Percentiles rank a stretch among this genome's conserved stretches.
Conservation (phyloP, 2,113 vertebrate species). For the Strigops habroptila region DNA sequence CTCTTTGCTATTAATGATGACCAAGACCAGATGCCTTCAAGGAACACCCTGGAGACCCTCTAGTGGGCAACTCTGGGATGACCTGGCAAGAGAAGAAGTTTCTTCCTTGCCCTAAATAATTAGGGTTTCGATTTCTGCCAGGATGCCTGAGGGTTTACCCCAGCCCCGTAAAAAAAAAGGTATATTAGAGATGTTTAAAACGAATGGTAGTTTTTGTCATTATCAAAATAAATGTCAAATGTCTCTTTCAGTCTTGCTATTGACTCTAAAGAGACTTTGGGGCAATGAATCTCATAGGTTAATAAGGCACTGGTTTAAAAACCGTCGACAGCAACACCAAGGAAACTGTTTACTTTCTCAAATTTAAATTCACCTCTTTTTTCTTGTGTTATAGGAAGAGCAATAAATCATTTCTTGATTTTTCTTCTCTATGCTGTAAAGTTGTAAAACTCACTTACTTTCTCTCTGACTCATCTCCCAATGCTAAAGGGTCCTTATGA, state of each 20-base stretch:
- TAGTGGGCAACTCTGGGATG: slow-evolving; percentile 61
- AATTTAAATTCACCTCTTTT: slow-evolving; percentile 24
- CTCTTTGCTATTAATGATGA: slow-evolving; percentile 40
- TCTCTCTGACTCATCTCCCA: neutral
- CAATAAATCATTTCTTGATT: slow-evolving; percentile 1
- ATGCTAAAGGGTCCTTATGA: neutral
- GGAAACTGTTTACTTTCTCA: slow-evolving; percentile 19
- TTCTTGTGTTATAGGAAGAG: neutral
- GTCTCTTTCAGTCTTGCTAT: slow-evolving; percentile 17
- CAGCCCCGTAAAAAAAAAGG: neutral
- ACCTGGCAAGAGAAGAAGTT: slow-evolving; percentile 31
- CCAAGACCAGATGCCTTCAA: slow-evolving; percentile 37
- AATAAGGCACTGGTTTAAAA: neutral
- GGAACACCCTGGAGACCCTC: slow-evolving; percentile 60
- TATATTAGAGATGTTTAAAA: neutral
- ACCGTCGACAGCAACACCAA: neutral
- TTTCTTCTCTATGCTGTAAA: neutral
- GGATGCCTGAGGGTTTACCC: slow-evolving; percentile 7
- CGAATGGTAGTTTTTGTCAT: neutral
- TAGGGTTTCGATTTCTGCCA: slow-evolving; percentile 18
- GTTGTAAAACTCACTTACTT: neutral
- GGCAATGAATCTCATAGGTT: neutral
- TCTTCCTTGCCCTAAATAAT: slow-evolving; percentile 44
- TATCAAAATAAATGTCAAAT: slow-evolving; percentile 33
- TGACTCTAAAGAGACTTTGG: neutral